Evolutionary conservation across 2,797 vertebrate genomes (phyloP).

Genomic region (Enteromius viviparus): DNA sequence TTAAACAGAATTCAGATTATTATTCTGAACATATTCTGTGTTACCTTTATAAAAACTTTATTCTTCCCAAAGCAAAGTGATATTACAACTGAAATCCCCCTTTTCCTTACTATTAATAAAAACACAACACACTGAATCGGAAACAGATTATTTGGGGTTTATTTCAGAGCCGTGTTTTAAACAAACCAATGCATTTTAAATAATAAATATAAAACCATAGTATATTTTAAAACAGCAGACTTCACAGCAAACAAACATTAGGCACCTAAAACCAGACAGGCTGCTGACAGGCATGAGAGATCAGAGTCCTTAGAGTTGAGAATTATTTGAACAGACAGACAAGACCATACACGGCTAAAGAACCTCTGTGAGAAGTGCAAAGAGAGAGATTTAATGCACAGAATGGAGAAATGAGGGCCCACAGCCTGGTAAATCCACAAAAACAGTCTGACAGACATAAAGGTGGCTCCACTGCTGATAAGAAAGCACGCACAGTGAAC

Average conservation of each 20-base stretch:
- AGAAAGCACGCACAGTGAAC: constrained; percentile 63
- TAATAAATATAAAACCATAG: neutral
- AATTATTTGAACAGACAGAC: constrained; percentile 24
- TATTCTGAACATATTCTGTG: neutral
- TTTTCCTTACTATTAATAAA: neutral
- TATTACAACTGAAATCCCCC: neutral
- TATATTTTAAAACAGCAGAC: neutral
- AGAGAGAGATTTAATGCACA: constrained; percentile 24
- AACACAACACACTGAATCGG: neutral
- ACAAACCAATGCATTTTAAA: neutral
- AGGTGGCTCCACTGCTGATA: constrained; percentile 68
- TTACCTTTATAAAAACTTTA: neutral
- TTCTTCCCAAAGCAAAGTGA: neutral
- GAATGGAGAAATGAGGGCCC: constrained; percentile 11
- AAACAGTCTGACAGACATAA: constrained; percentile 52
- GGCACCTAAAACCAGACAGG: neutral
- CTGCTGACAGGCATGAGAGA: neutral
- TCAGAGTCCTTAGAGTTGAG: neutral
- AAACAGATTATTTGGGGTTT: neutral
- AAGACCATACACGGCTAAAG: constrained; percentile 26
- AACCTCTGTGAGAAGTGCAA: neutral
- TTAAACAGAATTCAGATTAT: neutral
- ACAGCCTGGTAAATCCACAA: constrained; percentile 37
- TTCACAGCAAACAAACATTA: neutral
- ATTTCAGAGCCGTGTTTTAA: neutral